These are phyloP conservation scores for Octodon degus DNA, from an alignment of 2,113 vertebrate genomes.

Conservation along the genomic window DNA sequence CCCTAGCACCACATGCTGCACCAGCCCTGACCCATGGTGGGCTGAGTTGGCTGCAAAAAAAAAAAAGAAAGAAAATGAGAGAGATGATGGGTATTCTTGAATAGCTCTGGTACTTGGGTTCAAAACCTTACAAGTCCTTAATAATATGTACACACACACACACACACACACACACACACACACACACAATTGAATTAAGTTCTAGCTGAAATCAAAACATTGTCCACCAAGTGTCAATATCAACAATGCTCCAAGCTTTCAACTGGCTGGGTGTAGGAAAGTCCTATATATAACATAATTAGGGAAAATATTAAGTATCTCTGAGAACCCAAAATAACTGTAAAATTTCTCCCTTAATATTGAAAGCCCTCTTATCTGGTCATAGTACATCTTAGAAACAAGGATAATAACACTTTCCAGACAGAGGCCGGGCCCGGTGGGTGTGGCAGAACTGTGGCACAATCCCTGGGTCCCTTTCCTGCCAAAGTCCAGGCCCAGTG, in stretches of 20 bases:
- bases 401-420: neutral
- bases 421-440: no score
- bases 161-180: neutral
- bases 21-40: no score
- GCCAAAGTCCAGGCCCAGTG: no score
- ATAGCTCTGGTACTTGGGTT: neutral
- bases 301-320: neutral
- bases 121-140: neutral
- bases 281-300: neutral
- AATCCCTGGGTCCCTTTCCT: no score
- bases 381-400: neutral
- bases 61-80: neutral
- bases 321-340: neutral
- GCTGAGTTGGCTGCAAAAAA: no score
- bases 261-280: slow-evolving; percentile 8
- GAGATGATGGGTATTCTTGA: neutral
- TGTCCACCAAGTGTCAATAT: neutral
- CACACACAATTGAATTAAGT: neutral
- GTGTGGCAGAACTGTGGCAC: no score
- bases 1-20: no score
- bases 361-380: neutral
- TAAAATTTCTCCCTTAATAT: neutral
- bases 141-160: neutral
- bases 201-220: neutral
- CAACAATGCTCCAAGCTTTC: slow-evolving; percentile 6